A percentile compares a stretch with the other conserved stretches of the same genome.
Evolutionary conservation across 2,888 invertebrate species (phyloP).

Genomic region (Gandaritis pyraliata): DNA sequence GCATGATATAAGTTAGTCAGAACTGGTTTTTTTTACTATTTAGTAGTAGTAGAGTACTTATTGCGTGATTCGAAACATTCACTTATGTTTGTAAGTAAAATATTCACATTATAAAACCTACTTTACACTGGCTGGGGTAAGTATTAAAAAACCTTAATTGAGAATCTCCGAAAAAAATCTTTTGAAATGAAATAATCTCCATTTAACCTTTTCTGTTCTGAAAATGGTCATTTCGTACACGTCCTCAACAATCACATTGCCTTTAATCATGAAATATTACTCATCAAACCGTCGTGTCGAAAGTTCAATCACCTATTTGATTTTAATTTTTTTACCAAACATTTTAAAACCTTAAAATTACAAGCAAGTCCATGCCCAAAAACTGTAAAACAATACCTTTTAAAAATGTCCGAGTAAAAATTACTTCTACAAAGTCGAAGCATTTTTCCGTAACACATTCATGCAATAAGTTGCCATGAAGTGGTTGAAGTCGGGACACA

Average conservation of each 20-base stretch:
- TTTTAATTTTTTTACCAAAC: neutral
- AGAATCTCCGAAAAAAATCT: too few species aligned
- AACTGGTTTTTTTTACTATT: too few species aligned
- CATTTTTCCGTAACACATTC: constrained; percentile 47
- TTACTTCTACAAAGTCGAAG: constrained; percentile 30
- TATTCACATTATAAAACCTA: neutral
- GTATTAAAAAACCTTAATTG: too few species aligned
- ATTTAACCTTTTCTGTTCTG: constrained; percentile 7
- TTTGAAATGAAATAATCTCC: neutral
- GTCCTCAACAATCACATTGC: neutral
- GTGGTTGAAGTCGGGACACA: constrained; percentile 58
- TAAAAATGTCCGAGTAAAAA: neutral
- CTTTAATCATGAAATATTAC: constrained; percentile 15
- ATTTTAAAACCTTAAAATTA: too few species aligned
- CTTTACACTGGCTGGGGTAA: neutral
- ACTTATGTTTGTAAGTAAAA: constrained; percentile 1
- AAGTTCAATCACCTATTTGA: constrained; percentile 3
- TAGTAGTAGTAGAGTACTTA: too few species aligned
- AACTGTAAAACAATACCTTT: constrained; percentile 1
- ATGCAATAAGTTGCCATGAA: constrained; percentile 47
- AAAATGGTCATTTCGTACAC: constrained; percentile 8
- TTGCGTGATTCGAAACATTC: too few species aligned
- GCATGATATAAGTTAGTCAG: too few species aligned
- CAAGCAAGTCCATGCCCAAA: neutral
- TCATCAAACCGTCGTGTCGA: constrained; percentile 15